Conservation (phyloP, 1,140 invertebrate species). For the Pseudobourletiella spinata region DNA sequence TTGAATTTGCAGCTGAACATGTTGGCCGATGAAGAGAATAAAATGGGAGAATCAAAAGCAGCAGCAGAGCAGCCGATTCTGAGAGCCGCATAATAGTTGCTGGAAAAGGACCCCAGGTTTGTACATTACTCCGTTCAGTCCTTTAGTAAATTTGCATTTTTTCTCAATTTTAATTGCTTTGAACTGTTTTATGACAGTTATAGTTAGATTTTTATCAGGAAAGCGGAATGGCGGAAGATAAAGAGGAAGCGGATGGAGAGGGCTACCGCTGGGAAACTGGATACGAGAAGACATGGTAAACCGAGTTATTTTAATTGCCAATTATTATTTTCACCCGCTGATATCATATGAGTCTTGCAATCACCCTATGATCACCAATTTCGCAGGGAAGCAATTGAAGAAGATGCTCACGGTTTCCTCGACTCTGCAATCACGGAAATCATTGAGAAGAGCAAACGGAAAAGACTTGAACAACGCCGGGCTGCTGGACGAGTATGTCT, state of each 20-base stretch:
- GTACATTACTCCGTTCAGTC: too few species aligned
- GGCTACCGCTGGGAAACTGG: slow-evolving; percentile 95
- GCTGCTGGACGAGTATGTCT: slow-evolving; percentile 59
- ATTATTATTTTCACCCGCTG: not conserved
- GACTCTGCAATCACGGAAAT: slow-evolving; percentile 82
- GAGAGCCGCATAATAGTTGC: too few species aligned
- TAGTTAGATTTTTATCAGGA: too few species aligned
- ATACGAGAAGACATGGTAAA: slow-evolving; percentile 95
- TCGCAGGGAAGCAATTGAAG: slow-evolving; percentile 91
- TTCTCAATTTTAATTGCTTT: too few species aligned
- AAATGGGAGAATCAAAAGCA: too few species aligned
- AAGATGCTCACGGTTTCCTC: slow-evolving; percentile 86
- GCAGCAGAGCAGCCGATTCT: too few species aligned
- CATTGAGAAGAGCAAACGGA: slow-evolving; percentile 75
- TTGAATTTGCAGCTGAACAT: too few species aligned
- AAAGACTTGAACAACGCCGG: slow-evolving; percentile 60
- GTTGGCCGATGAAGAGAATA: too few species aligned
- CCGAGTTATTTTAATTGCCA: slow-evolving; percentile 38
- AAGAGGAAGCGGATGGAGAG: slow-evolving; percentile 73
- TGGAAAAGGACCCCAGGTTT: too few species aligned
- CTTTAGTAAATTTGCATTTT: too few species aligned
- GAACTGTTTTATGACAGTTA: too few species aligned
- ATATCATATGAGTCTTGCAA: not conserved
- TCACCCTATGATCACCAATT: not conserved
- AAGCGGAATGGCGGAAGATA: not conserved